Conservation (phyloP, 1,140 invertebrate genomes). For the Oryctes rhinoceros region DNA sequence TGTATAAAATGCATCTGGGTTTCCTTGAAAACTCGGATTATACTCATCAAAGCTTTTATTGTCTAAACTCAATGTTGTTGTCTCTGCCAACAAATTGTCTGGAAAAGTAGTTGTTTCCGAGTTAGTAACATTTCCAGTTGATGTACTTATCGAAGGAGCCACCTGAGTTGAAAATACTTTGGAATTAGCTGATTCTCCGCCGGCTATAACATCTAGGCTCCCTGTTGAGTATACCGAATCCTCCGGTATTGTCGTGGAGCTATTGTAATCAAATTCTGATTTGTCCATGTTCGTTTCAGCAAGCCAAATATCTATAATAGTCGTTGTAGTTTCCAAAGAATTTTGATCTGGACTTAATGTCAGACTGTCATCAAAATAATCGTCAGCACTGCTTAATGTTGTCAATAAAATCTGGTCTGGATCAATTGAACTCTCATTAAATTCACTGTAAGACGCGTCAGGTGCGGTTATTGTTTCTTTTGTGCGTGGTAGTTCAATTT, state of each 20-base stretch:
- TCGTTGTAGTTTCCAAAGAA: constrained; percentile 27
- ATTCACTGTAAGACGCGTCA: neutral
- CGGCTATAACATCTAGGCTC: no score
- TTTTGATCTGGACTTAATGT: neutral
- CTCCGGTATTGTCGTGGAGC: neutral
- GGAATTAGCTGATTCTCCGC: no score
- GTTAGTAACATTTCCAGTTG: no score
- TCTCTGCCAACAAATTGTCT: no score
- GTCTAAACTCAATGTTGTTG: no score
- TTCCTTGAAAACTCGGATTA: neutral
- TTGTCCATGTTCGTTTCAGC: neutral
- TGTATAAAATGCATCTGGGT: neutral
- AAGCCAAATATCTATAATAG: constrained; percentile 11
- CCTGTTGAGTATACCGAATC: neutral
- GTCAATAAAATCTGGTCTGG: neutral
- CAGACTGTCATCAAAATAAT: neutral
- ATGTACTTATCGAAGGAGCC: no score
- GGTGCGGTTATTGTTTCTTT: neutral
- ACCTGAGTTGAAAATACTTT: no score
- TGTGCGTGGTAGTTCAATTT: neutral
- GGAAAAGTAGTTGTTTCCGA: no score
- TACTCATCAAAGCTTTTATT: no score
- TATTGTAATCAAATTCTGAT: no score
- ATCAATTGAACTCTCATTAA: neutral
- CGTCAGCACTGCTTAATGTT: neutral